Evolutionary conservation across 2,888 invertebrate genomes (phyloP), one percentile per base, ranked within the genome.

Genomic region (Terebella lapidaria): DNA sequence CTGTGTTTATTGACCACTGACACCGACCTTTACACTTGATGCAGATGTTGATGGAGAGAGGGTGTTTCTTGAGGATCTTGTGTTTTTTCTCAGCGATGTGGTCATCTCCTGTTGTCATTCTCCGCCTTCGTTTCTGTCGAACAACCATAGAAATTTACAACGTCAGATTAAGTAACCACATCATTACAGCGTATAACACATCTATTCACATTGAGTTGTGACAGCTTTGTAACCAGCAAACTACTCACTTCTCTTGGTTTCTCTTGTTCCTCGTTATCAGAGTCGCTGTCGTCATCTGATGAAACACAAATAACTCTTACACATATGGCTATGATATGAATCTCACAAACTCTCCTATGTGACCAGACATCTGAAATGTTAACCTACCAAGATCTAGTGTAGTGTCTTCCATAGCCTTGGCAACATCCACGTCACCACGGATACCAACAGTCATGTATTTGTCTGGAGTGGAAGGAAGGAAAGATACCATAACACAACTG

Each of bases 61-160:
- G 91, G 81, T 91, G 90, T 68, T 85, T 85, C 71, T 85, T 86
- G 2, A 91, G 78, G 2, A 89, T 81, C 74, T 69, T 69, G 29
- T 73, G 65, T 73, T 71, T 72, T 52, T 68, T 72, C 26, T 73
- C 73, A 5, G 70, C 60, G 56, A 67, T 64, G 27, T 70, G 63
- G 3, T 71, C 71, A 27, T 73, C 74, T 2, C 72, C 73, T 54
- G 74, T 75, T 84, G 71, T 67, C 47, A 74, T 59, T 3, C 59
- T 56, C 52, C 76, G 60, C 24, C 63, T 57, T 46, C 62, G 66
- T 35, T 52, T 18, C 29, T n/a, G n/a, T n/a, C n/a, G n/a, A n/a
- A n/a, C n/a, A n/a, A n/a, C n/a, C n/a, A n/a, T n/a, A n/a, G n/a
- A n/a, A n/a, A n/a, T n/a, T n/a, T n/a, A n/a, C n/a, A n/a, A n/a